Evolutionary conservation across 1,140 invertebrate genomes (phyloP).

Genomic region (Monochamus saltuarius): DNA sequence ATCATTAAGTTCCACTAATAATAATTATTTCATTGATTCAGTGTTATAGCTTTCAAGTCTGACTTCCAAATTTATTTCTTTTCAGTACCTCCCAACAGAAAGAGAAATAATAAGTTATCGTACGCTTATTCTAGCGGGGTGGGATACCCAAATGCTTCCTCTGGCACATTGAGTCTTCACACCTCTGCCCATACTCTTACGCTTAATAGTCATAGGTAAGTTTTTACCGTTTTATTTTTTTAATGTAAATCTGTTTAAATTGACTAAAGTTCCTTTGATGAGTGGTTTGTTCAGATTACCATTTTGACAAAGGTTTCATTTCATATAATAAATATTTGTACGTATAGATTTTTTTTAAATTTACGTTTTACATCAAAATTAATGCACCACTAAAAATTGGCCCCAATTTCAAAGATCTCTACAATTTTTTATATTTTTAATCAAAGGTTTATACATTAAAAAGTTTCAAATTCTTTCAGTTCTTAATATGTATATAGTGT

Average conservation of each 20-base stretch:
- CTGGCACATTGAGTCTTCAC: conserved; percentile 40
- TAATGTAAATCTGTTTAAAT: not conserved
- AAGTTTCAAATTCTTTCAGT: no score
- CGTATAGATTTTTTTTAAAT: no score
- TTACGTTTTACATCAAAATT: no score
- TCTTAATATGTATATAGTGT: no score
- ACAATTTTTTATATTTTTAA: no score
- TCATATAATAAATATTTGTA: no score
- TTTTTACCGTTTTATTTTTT: not conserved
- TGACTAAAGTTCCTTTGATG: not conserved
- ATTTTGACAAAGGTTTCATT: not conserved
- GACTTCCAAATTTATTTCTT: conserved; percentile 14
- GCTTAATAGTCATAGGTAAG: conserved; percentile 52
- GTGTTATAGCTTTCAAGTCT: no score
- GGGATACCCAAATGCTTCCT: conserved; percentile 35
- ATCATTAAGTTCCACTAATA: not conserved
- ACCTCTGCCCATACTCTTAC: conserved; percentile 47
- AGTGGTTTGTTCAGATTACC: not conserved
- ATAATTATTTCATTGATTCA: not conserved
- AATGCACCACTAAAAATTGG: no score
- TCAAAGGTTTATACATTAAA: no score
- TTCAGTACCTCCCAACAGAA: conserved; percentile 31
- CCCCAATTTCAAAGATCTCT: no score
- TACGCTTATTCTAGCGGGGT: conserved; percentile 42
- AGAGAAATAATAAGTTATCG: conserved; percentile 40